Percentiles rank a stretch among this genome's conserved stretches.
Conservation (phyloP, 2,888 invertebrate genomes). For the Polyommatus iphigenia region DNA sequence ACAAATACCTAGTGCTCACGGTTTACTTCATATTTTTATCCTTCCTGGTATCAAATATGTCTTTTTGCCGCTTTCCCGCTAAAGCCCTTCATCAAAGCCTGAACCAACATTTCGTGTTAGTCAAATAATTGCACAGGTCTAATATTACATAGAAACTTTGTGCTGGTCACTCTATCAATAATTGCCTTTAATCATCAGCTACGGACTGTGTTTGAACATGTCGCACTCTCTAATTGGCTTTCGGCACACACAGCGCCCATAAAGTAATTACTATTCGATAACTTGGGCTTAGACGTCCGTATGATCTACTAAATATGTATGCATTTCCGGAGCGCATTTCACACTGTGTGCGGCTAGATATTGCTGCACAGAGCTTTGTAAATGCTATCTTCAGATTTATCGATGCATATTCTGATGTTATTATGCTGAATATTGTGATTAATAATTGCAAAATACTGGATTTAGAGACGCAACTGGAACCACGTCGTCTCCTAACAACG, state of each 20-base stretch:
- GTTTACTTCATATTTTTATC: too few relatives aligned
- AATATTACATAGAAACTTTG: conserved; percentile 32
- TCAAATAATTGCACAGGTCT: conserved; percentile 34
- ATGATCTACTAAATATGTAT: conserved; percentile 29
- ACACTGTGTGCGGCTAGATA: conserved; percentile 25
- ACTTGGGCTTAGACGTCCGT: conserved; percentile 29
- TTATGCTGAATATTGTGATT: neutral
- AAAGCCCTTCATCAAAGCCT: conserved; percentile 28
- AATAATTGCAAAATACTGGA: neutral
- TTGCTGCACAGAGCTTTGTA: conserved; percentile 15
- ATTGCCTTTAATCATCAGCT: conserved; percentile 56
- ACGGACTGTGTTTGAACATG: conserved; percentile 48
- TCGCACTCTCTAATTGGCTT: conserved; percentile 46
- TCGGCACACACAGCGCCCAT: conserved; percentile 40
- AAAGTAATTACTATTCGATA: conserved; percentile 40
- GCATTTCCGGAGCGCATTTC: conserved; percentile 17
- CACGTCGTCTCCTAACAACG: too few relatives aligned
- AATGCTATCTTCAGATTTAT: conserved; percentile 16
- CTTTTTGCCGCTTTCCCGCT: neutral
- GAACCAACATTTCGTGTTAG: conserved; percentile 32
- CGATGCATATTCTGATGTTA: conserved; percentile 5
- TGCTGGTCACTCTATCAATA: conserved; percentile 48
- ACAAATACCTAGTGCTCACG: too few relatives aligned
- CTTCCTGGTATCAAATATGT: neutral
- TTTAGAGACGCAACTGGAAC: neutral